phyloP scores from a whole-genome alignment of 23 tunicate species.

The Diplosoma virens region DNA sequence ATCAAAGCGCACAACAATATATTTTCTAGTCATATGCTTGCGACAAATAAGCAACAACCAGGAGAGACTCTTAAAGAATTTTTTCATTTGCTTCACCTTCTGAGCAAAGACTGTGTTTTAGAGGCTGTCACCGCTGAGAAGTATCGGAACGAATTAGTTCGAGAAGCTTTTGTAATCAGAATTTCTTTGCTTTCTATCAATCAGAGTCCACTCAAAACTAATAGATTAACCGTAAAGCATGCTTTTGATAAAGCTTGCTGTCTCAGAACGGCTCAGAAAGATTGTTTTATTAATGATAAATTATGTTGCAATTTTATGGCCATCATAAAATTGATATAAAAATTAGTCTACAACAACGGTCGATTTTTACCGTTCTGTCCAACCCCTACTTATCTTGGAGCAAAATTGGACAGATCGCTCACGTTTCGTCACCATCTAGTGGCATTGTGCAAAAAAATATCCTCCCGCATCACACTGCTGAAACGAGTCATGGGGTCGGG shows the following conservation, averaged over 20 bases:
- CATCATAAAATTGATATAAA: no score
- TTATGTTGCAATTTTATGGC: no score
- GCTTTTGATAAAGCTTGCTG: neutral
- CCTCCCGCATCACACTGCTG: no score
- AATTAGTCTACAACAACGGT: no score
- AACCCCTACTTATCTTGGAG: no score
- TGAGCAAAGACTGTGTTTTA: neutral
- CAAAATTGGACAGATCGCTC: no score
- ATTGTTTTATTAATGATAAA: no score
- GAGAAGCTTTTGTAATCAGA: neutral
- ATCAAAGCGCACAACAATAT: neutral
- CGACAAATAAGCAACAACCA: neutral
- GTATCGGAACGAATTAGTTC: neutral
- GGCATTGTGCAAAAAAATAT: no score
- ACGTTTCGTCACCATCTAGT: no score
- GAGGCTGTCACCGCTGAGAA: neutral
- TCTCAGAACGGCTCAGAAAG: neutral
- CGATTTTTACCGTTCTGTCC: no score
- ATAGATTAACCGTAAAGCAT: neutral
- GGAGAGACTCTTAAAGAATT: neutral
- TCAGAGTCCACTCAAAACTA: neutral
- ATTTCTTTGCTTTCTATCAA: neutral
- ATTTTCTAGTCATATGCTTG: neutral
- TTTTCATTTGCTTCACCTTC: neutral
- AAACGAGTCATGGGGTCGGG: no score